Conservation (phyloP, 1,140 invertebrate genomes). For the Drosophila pallidifrons region DNA sequence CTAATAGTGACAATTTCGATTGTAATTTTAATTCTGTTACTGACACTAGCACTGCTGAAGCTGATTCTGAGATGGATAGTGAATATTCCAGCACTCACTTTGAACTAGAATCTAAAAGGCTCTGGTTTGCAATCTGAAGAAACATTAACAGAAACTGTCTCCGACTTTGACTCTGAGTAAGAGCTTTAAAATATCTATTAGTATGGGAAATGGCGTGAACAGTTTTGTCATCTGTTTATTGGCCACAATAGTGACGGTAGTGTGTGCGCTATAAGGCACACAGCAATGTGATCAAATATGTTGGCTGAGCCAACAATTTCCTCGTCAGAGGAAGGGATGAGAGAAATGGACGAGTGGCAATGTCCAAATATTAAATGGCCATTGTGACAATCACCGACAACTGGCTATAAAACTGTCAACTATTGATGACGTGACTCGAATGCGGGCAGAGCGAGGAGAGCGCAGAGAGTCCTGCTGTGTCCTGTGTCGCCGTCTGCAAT, state of each 20-base stretch:
- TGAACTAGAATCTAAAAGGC: too few relatives aligned
- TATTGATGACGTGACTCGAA: constrained; percentile 65
- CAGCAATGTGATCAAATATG: constrained; percentile 65
- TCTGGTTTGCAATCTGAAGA: too few relatives aligned
- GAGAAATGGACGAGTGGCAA: constrained; percentile 32
- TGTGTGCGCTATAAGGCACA: constrained; percentile 5
- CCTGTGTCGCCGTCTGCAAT: constrained; percentile 59
- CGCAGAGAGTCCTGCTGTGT: background rate
- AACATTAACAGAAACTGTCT: too few relatives aligned
- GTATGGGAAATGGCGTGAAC: background rate
- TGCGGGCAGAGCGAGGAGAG: background rate
- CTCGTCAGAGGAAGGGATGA: background rate
- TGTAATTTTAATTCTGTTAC: too few relatives aligned
- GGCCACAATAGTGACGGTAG: background rate
- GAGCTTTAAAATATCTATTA: too few relatives aligned
- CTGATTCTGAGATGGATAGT: too few relatives aligned
- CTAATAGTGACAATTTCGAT: too few relatives aligned
- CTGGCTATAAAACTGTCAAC: constrained; percentile 81
- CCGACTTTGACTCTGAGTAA: too few relatives aligned
- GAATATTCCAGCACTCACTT: too few relatives aligned
- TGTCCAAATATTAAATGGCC: constrained; percentile 80
- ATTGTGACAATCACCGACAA: constrained; percentile 78
- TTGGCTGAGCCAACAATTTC: constrained; percentile 62
- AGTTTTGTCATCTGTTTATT: background rate
- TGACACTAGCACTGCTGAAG: too few relatives aligned